Percentiles rank a stretch among this genome's conserved stretches.
Conservation (phyloP, 2,888 invertebrate genomes). For the Leucophenga maculata region DNA sequence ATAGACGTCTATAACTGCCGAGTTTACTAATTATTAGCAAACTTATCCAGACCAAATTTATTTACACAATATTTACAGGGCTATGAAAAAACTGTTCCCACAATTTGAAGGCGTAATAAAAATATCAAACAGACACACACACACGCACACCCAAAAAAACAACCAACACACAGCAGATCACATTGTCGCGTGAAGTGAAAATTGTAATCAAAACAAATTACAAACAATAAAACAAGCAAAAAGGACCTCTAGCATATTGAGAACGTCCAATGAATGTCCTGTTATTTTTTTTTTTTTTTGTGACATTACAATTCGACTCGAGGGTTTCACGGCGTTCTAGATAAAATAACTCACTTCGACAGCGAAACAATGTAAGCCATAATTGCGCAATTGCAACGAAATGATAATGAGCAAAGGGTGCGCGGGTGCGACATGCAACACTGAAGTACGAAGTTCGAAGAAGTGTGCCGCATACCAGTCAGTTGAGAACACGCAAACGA, state of each 20-base stretch:
- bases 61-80: no score
- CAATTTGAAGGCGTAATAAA: background rate
- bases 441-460: background rate
- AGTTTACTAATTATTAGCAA: no score
- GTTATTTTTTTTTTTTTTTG: conserved; percentile 20
- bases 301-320: conserved; percentile 7
- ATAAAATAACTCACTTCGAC: background rate
- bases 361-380: conserved; percentile 61
- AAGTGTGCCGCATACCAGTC: background rate
- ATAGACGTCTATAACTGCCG: no score
- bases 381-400: conserved; percentile 65
- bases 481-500: conserved; percentile 13
- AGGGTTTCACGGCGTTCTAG: background rate
- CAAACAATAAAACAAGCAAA: conserved; percentile 43
- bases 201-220: conserved; percentile 64
- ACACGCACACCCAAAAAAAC: background rate
- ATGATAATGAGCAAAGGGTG: conserved; percentile 32
- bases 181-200: conserved; percentile 44
- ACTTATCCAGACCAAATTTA: no score
- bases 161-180: background rate
- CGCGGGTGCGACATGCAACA: conserved; percentile 21
- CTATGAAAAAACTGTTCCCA: no score
- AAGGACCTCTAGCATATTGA: conserved; percentile 58
- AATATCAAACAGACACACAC: conserved; percentile 7
- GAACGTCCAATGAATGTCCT: conserved; percentile 44